These are phyloP conservation scores for Drosophila pectinifera DNA, from an alignment of 1,140 invertebrate genomes.

Conservation along the genomic window DNA sequence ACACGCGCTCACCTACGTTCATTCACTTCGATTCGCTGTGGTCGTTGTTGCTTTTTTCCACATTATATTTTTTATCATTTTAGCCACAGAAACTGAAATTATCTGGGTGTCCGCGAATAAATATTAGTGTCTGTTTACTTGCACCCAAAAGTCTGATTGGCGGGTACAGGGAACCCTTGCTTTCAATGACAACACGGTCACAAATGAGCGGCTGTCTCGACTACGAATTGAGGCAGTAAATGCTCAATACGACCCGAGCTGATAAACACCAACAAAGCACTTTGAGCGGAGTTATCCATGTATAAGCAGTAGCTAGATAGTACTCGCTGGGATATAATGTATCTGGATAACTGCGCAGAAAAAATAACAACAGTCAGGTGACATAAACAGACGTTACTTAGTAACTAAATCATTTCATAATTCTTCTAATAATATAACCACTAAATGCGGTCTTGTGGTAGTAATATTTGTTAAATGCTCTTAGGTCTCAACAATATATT, in stretches of 20 bases:
- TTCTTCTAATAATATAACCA: no score
- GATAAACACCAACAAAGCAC: slow-evolving; percentile 15
- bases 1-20: slow-evolving; percentile 32
- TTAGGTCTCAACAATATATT: no score
- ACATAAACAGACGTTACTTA: no score
- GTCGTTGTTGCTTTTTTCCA: slow-evolving; percentile 35
- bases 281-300: background rate
- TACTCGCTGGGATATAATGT: background rate
- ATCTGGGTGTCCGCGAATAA: slow-evolving; percentile 35
- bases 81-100: slow-evolving; percentile 51
- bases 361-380: background rate
- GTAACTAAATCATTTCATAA: no score
- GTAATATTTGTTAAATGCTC: no score
- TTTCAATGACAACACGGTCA: slow-evolving; percentile 28
- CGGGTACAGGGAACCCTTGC: slow-evolving; percentile 42
- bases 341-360: slow-evolving; percentile 1
- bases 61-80: slow-evolving; percentile 52
- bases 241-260: background rate
- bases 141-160: slow-evolving; percentile 47
- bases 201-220: background rate
- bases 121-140: slow-evolving; percentile 60
- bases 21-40: slow-evolving; percentile 65
- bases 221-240: slow-evolving; percentile 1
- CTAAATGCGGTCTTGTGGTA: no score
- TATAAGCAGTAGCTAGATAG: slow-evolving; percentile 5